A percentile compares a stretch with the other conserved stretches of the same genome.
These are phyloP conservation scores for Ophion costatus DNA, from an alignment of 2,888 invertebrate genomes.

Conservation along the genomic window DNA sequence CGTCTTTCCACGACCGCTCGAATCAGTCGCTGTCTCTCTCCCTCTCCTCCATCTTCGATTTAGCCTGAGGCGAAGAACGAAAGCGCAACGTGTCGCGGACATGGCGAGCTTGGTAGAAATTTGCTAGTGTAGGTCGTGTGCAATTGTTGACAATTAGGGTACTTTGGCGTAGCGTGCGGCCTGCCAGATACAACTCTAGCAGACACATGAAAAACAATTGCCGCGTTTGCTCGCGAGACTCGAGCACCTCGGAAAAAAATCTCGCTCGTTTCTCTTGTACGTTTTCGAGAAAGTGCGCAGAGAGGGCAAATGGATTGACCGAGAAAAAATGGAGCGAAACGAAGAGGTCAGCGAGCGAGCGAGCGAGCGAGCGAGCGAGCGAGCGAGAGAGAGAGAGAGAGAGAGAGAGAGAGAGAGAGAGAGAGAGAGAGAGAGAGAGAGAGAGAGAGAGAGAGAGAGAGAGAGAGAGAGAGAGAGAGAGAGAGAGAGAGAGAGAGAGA, in stretches of 20 bases:
- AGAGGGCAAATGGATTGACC: not conserved
- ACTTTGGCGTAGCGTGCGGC: conserved; percentile 32
- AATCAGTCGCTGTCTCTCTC: not conserved
- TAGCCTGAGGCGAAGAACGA: not conserved
- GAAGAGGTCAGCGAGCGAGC: too few species aligned
- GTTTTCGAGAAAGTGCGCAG: not conserved
- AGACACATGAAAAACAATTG: conserved; percentile 35
- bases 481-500: too few species aligned
- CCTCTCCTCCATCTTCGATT: not conserved
- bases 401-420: too few species aligned
- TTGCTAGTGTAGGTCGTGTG: conserved; percentile 7
- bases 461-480: too few species aligned
- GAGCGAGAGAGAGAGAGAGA: too few species aligned
- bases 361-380: too few species aligned
- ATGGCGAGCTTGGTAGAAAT: conserved; percentile 19
- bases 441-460: too few species aligned
- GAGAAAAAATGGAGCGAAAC: too few species aligned
- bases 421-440: too few species aligned
- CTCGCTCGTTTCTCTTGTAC: not conserved
- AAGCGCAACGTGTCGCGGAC: not conserved
- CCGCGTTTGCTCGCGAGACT: not conserved
- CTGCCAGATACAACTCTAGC: conserved; percentile 48
- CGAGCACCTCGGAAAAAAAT: not conserved
- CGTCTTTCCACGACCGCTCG: not conserved
- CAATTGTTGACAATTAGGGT: conserved; percentile 20